Evolutionary conservation across 2,113 vertebrate genomes (phyloP).

Genomic region (Tragelaphus buxtoni): DNA sequence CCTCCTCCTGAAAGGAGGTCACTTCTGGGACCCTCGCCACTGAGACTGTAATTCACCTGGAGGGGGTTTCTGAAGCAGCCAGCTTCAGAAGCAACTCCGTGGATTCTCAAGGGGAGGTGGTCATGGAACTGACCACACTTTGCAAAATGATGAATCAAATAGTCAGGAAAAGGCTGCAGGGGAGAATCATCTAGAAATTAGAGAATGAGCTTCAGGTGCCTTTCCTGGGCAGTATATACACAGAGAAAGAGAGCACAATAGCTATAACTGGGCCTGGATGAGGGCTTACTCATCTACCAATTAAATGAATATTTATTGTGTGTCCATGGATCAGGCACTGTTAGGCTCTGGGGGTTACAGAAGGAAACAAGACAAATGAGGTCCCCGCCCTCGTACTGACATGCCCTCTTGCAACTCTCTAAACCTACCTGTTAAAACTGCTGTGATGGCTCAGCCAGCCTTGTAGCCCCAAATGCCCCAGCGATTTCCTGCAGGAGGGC

Average conservation of each 20-base stretch:
- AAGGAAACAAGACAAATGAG: background rate
- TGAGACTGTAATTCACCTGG: conserved; percentile 1
- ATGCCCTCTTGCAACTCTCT: background rate
- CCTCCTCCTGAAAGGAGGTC: background rate
- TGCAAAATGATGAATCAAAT: background rate
- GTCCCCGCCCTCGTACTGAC: background rate
- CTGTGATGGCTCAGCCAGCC: background rate
- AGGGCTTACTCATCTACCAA: background rate
- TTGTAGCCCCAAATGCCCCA: background rate
- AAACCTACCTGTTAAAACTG: background rate
- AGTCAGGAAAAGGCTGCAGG: background rate
- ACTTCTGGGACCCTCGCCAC: background rate
- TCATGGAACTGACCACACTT: background rate
- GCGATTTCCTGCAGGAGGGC: background rate
- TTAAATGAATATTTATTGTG: background rate
- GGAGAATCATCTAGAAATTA: background rate
- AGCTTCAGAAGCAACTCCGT: background rate
- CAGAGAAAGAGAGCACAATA: background rate
- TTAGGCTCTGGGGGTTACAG: background rate
- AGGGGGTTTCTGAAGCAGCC: background rate
- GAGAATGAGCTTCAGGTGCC: background rate
- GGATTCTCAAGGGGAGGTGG: background rate
- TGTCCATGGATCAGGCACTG: background rate
- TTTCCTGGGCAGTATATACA: background rate
- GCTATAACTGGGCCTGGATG: background rate